These are phyloP conservation scores for Nothura maculosa DNA, from an alignment of 2,797 vertebrate species.

Conservation along the genomic window DNA sequence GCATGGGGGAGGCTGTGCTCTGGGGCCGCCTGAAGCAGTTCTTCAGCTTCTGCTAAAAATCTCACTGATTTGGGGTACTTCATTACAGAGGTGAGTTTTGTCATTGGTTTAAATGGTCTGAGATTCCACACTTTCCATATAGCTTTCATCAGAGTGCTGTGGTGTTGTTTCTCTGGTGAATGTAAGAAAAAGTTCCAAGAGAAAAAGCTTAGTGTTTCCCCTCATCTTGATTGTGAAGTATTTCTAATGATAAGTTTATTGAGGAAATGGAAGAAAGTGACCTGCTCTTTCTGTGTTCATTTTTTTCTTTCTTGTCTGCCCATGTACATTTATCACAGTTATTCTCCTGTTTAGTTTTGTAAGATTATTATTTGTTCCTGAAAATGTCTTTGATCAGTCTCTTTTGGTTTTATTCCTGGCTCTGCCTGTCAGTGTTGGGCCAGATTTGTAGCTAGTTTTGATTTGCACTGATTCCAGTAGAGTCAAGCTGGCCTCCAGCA, in stretches of 20 bases:
- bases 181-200: background rate
- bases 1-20: background rate
- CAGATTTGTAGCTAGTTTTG: background rate
- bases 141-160: background rate
- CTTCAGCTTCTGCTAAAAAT: background rate
- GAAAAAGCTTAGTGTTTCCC: background rate
- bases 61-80: background rate
- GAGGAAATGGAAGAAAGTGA: background rate
- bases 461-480: background rate
- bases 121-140: background rate
- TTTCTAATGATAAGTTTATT: background rate
- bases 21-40: rapidly evolving
- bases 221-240: background rate
- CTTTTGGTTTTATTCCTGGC: background rate
- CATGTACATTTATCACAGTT: background rate
- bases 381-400: background rate
- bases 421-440: background rate
- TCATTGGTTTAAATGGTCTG: background rate
- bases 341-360: background rate
- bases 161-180: rapidly evolving
- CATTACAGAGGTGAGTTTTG: background rate
- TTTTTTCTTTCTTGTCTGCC: background rate
- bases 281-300: background rate
- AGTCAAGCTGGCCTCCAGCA: background rate
- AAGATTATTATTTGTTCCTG: background rate